Evolutionary conservation across 2,797 vertebrate genomes (phyloP).

Genomic region (Babyrousa celebensis): DNA sequence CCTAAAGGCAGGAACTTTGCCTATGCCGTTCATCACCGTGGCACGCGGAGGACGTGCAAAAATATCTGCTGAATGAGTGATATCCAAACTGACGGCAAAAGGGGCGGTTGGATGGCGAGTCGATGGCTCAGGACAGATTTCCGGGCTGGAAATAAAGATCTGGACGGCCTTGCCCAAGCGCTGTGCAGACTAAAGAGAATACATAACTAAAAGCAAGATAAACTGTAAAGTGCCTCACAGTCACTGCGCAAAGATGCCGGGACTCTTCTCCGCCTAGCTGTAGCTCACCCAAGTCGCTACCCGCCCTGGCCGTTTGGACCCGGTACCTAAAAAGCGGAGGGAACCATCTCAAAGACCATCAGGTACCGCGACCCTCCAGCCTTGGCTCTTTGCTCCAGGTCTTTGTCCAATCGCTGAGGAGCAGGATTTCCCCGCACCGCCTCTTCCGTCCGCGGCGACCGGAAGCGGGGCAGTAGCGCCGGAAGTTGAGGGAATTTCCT

Average conservation of each 20-base stretch:
- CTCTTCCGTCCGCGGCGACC: constrained; percentile 75
- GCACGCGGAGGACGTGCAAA: not conserved
- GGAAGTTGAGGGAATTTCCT: constrained; percentile 67
- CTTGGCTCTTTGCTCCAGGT: accelerated
- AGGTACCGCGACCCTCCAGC: accelerated
- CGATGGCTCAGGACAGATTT: not conserved
- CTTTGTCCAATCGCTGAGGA: constrained; percentile 11
- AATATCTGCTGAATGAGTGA: not conserved
- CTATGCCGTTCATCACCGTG: not conserved
- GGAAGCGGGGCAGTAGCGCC: constrained; percentile 70
- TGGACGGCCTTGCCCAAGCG: not conserved
- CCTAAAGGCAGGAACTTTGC: not conserved
- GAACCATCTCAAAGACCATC: accelerated
- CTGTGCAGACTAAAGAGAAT: not conserved
- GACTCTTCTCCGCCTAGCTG: not conserved
- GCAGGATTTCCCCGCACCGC: not conserved
- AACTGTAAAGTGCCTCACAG: constrained; percentile 36
- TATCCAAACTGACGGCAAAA: not conserved
- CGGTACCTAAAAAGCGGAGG: accelerated
- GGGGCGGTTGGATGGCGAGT: not conserved
- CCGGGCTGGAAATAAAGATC: constrained; percentile 41
- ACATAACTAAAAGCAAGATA: constrained; percentile 1
- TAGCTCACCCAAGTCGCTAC: too few species aligned
- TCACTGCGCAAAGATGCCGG: not conserved
- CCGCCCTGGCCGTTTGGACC: not conserved